phyloP scores from a whole-genome alignment of 2,797 vertebrate species.

The Clarias fuscus region DNA sequence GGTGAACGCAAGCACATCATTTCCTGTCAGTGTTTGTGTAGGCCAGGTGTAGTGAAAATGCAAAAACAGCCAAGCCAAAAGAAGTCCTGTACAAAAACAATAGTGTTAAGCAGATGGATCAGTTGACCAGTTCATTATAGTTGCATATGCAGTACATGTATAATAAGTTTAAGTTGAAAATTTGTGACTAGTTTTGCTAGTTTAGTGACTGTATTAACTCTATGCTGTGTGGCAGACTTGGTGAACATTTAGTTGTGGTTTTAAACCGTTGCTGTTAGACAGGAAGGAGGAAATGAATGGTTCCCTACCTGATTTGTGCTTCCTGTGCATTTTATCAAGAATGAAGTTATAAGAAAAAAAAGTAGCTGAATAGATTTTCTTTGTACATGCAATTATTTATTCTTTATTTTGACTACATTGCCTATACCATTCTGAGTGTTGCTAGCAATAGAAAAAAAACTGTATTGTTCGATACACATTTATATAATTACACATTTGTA shows the following conservation, averaged over 20 bases:
- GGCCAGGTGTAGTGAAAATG: slow-evolving; percentile 43
- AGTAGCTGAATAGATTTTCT: not conserved
- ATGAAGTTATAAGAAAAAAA: not conserved
- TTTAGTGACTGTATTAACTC: not conserved
- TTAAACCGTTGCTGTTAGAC: slow-evolving; percentile 68
- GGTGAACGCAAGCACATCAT: slow-evolving; percentile 1
- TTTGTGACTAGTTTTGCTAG: not conserved
- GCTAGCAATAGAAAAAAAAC: not conserved
- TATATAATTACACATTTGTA: slow-evolving; percentile 3
- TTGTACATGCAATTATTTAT: not conserved
- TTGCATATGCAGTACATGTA: not conserved
- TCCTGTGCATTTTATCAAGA: not conserved
- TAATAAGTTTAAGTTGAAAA: not conserved
- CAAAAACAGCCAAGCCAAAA: not conserved
- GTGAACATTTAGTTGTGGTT: slow-evolving; percentile 68
- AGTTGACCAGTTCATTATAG: not conserved
- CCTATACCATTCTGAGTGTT: not conserved
- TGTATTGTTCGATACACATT: not conserved
- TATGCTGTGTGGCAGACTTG: slow-evolving; percentile 10
- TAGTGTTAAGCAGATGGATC: not conserved
- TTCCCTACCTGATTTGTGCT: slow-evolving; percentile 45
- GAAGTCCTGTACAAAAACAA: not conserved
- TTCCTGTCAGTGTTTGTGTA: slow-evolving; percentile 36
- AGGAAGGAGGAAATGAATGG: slow-evolving; percentile 81
- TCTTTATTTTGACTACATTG: slow-evolving; percentile 1